These are phyloP conservation scores for Eubasilissa regina DNA, from an alignment of 1,140 invertebrate species.

Conservation along the genomic window DNA sequence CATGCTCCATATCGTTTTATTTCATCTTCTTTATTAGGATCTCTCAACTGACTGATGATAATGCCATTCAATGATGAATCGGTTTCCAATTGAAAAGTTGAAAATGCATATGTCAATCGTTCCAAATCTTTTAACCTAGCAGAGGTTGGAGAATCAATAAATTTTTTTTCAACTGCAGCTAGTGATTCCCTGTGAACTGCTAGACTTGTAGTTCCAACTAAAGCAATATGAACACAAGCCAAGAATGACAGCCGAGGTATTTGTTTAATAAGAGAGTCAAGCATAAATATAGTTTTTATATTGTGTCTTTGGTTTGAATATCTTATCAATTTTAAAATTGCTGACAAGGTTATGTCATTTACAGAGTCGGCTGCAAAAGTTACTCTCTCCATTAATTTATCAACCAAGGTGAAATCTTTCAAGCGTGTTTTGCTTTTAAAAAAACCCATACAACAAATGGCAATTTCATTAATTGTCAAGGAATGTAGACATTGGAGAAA, in stretches of 20 bases:
- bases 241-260: slow-evolving; percentile 67
- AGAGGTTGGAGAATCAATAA: slow-evolving; percentile 62
- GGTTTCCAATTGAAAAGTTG: slow-evolving; percentile 67
- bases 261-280: slow-evolving; percentile 63
- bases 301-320: slow-evolving; percentile 64
- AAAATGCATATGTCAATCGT: slow-evolving; percentile 71
- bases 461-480: slow-evolving; percentile 73
- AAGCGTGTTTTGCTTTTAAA: slow-evolving; percentile 76
- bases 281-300: slow-evolving; percentile 61
- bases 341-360: slow-evolving; percentile 70
- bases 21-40: slow-evolving; percentile 66
- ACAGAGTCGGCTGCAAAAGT: slow-evolving; percentile 64
- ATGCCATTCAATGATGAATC: slow-evolving; percentile 66
- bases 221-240: slow-evolving; percentile 71
- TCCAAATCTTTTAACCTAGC: slow-evolving; percentile 78
- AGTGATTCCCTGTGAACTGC: slow-evolving; percentile 65
- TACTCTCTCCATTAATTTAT: slow-evolving; percentile 66
- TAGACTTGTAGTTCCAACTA: slow-evolving; percentile 69
- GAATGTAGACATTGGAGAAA: slow-evolving; percentile 67
- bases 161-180: slow-evolving; percentile 65
- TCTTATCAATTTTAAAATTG: slow-evolving; percentile 72
- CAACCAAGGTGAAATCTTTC: slow-evolving; percentile 65
- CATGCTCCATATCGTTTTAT: slow-evolving; percentile 66
- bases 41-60: slow-evolving; percentile 69
- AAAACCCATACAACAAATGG: slow-evolving; percentile 74